Conservation (phyloP, 2,797 vertebrate genomes). For the Oceanodroma leucorhoa region DNA sequence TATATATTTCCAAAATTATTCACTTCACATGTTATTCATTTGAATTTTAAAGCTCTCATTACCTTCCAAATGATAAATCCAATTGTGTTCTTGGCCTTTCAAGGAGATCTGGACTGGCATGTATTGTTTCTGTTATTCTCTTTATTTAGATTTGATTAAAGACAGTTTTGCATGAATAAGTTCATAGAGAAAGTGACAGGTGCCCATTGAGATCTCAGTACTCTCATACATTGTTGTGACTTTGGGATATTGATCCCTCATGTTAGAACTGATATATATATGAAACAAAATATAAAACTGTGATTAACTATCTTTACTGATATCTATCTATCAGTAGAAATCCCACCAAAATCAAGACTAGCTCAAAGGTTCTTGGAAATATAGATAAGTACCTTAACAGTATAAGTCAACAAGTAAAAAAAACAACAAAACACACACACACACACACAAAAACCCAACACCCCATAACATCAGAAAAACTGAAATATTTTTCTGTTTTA, state of each 20-base stretch:
- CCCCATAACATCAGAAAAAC: neutral
- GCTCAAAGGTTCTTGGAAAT: neutral
- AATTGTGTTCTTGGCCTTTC: neutral
- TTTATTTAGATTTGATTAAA: slow-evolving; percentile 42
- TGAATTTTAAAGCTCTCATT: neutral
- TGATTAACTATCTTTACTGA: neutral
- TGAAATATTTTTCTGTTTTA: neutral
- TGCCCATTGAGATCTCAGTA: neutral
- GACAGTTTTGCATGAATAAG: neutral
- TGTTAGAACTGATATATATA: neutral
- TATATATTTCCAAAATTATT: neutral
- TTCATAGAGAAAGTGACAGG: neutral
- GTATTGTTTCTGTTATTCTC: neutral
- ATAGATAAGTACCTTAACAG: neutral
- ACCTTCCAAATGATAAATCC: neutral
- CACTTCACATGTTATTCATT: neutral
- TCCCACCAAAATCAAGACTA: neutral
- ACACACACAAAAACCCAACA: neutral
- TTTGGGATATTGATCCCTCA: neutral
- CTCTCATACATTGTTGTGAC: neutral
- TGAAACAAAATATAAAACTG: neutral
- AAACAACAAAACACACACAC: neutral
- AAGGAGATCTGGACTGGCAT: neutral
- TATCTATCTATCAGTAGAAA: neutral
- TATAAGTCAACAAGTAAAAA: neutral